Conservation (phyloP, 2,888 invertebrate species). For the Epirrhoe alternata region DNA sequence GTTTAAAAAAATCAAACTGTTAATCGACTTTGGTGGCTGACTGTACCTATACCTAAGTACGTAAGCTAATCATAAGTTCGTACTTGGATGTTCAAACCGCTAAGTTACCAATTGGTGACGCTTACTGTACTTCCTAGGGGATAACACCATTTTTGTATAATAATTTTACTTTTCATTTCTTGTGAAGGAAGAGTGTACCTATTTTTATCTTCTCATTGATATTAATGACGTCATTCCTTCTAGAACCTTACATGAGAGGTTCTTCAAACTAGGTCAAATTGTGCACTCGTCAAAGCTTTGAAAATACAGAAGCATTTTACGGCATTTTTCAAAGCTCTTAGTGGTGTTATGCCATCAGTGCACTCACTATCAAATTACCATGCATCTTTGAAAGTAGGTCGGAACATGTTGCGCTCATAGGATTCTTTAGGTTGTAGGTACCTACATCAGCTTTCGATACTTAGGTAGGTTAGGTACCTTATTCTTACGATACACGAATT, state of each 20-base stretch:
- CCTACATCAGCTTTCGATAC: neutral
- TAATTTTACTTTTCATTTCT: too few relatives aligned
- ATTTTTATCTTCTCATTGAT: neutral
- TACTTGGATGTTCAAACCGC: too few relatives aligned
- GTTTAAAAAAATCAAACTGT: too few relatives aligned
- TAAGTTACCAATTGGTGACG: too few relatives aligned
- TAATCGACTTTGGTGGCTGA: too few relatives aligned
- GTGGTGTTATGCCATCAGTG: constrained; percentile 11
- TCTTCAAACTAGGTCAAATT: neutral
- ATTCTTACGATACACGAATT: neutral
- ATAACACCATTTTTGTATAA: too few relatives aligned
- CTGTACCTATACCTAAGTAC: too few relatives aligned
- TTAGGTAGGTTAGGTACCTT: neutral
- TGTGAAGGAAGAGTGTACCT: neutral
- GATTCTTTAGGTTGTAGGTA: too few relatives aligned
- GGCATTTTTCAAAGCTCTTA: constrained; percentile 10
- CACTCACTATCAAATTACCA: constrained; percentile 21
- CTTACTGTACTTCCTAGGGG: too few relatives aligned
- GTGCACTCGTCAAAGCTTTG: neutral
- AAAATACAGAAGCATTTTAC: neutral
- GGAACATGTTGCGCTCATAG: constrained; percentile 14
- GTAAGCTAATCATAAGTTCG: too few relatives aligned
- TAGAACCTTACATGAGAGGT: neutral
- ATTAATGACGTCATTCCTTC: neutral
- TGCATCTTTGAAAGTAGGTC: constrained; percentile 25